Conservation (phyloP, 2,113 vertebrate species). For the Brachionichthys hirsutus region DNA sequence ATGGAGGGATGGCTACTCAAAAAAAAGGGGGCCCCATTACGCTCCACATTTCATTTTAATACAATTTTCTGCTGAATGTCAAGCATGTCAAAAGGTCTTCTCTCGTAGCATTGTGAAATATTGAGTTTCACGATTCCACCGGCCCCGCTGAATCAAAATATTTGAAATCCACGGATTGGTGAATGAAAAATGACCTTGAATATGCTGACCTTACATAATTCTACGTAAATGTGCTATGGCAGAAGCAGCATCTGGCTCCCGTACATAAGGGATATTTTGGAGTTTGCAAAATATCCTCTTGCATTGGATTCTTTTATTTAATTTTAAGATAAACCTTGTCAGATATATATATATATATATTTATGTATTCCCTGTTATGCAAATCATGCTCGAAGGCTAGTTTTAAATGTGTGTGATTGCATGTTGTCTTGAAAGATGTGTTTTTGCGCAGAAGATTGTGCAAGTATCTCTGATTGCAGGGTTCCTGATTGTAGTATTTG, state of each 20-base stretch:
- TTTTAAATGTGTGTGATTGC: background rate
- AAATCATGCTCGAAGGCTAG: background rate
- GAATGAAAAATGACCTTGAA: slow-evolving; percentile 45
- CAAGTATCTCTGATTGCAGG: no score
- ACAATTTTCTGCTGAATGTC: slow-evolving; percentile 47
- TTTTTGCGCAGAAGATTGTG: no score
- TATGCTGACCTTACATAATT: slow-evolving; percentile 38
- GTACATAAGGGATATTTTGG: slow-evolving; percentile 36
- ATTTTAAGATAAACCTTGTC: slow-evolving; percentile 7
- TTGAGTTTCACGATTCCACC: slow-evolving; percentile 38
- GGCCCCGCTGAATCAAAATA: slow-evolving; percentile 29
- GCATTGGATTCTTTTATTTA: slow-evolving; percentile 6
- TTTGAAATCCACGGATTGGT: slow-evolving; percentile 19
- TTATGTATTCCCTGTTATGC: background rate
- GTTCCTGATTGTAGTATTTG: slow-evolving; percentile 12
- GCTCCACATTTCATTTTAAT: slow-evolving; percentile 35
- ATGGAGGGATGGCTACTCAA: slow-evolving; percentile 33
- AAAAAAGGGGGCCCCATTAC: slow-evolving; percentile 30
- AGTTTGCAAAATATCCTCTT: slow-evolving; percentile 5
- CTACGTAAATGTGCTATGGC: slow-evolving; percentile 33
- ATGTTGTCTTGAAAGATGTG: no score
- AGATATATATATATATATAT: background rate
- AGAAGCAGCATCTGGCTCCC: slow-evolving; percentile 15
- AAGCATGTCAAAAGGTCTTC: slow-evolving; percentile 43
- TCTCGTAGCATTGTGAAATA: slow-evolving; percentile 48